phyloP scores from a whole-genome alignment of 2,113 vertebrate species.

The Phycodurus eques region DNA sequence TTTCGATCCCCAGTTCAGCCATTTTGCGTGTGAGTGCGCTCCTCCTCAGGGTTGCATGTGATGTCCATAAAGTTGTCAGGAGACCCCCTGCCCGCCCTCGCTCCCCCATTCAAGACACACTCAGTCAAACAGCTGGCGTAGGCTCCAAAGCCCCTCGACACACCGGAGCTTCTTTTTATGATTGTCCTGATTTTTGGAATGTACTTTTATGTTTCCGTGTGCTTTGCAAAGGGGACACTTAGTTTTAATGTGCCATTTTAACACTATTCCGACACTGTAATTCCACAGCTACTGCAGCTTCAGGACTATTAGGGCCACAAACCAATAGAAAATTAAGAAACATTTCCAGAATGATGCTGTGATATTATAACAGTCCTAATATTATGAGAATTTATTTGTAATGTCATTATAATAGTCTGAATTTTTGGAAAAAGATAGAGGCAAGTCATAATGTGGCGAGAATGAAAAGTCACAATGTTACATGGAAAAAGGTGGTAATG shows the following conservation, averaged over 20 bases:
- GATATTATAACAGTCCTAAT: background rate
- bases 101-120: constrained; percentile 13
- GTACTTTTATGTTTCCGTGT: constrained; percentile 49
- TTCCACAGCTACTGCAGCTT: background rate
- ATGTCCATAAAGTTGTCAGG: constrained; percentile 47
- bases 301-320: background rate
- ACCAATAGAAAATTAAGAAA: background rate
- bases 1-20: constrained; percentile 59
- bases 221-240: constrained; percentile 1
- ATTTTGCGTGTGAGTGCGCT: constrained; percentile 27
- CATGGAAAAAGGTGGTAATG: too few relatives aligned
- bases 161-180: constrained; percentile 50
- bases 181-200: constrained; percentile 69
- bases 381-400: background rate
- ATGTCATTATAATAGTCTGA: background rate
- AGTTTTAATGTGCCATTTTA: constrained; percentile 17
- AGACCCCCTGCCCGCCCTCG: constrained; percentile 25
- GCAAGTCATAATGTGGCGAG: background rate
- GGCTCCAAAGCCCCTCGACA: constrained; percentile 19
- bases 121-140: constrained; percentile 24
- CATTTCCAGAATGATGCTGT: background rate
- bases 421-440: background rate
- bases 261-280: background rate
- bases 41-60: constrained; percentile 72
- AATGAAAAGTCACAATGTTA: too few relatives aligned